phyloP scores from a whole-genome alignment of 2,888 invertebrate genomes.

The Metallyticus violacea region DNA sequence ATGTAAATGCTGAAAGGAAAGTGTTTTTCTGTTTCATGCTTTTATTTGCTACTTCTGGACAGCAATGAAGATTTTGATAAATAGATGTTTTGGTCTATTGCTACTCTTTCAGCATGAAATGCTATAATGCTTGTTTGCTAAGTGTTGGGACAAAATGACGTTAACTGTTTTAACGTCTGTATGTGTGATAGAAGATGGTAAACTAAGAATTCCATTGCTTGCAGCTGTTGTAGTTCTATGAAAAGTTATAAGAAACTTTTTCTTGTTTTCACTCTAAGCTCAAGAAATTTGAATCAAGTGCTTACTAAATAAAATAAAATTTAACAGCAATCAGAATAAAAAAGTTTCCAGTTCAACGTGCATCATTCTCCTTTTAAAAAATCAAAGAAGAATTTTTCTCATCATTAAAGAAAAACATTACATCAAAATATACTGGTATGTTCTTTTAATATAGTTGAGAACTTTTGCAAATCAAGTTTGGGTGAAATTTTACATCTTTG shows the following conservation, averaged over 20 bases:
- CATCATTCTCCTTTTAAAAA: background rate
- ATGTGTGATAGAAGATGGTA: background rate
- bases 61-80: background rate
- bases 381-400: background rate
- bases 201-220: background rate
- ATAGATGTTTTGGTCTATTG: background rate
- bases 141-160: background rate
- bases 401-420: background rate
- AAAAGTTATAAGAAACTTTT: background rate
- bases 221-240: background rate
- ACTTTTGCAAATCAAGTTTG: background rate
- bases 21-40: background rate
- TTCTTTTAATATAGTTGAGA: background rate
- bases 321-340: background rate
- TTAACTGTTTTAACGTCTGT: background rate
- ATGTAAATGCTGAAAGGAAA: background rate
- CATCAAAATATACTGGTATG: background rate
- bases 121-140: background rate
- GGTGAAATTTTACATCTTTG: conserved; percentile 7
- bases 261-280: background rate
- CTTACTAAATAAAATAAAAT: background rate
- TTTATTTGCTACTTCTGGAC: background rate
- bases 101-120: background rate
- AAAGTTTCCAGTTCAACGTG: background rate
- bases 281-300: background rate